Percentiles rank a stretch among this genome's conserved stretches.
Evolutionary conservation across 2,888 invertebrate genomes (phyloP).

Genomic region (Tetragnatha montana): DNA sequence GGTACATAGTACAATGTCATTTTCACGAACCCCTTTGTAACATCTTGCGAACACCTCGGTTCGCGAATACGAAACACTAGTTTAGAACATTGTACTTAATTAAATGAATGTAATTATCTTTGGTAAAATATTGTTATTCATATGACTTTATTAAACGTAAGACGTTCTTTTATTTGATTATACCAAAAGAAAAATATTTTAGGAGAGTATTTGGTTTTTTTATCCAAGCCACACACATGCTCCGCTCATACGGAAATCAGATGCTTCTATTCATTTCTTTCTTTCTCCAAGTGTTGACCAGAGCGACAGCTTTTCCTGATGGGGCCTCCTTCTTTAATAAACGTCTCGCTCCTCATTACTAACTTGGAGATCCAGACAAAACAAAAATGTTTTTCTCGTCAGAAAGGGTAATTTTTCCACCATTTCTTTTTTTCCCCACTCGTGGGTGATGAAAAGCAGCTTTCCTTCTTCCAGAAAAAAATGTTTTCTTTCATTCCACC

Average conservation of each 20-base stretch:
- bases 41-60: no score
- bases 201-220: background rate
- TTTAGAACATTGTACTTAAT: no score
- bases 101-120: no score
- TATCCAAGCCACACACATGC: background rate
- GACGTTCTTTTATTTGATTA: no score
- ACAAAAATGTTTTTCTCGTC: background rate
- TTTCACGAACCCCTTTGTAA: no score
- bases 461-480: background rate
- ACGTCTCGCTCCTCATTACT: background rate
- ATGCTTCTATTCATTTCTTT: background rate
- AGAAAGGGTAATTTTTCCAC: slow-evolving; percentile 7
- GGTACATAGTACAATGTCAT: no score
- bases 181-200: background rate
- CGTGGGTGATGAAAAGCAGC: slow-evolving; percentile 8
- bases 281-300: background rate
- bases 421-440: background rate
- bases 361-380: background rate
- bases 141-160: no score
- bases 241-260: background rate
- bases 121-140: no score
- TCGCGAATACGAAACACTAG: no score
- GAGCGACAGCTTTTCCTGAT: background rate
- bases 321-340: background rate
- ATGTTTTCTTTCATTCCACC: background rate